phyloP scores from a whole-genome alignment of 2,888 invertebrate species.

The Ganaspis brasiliensis region DNA sequence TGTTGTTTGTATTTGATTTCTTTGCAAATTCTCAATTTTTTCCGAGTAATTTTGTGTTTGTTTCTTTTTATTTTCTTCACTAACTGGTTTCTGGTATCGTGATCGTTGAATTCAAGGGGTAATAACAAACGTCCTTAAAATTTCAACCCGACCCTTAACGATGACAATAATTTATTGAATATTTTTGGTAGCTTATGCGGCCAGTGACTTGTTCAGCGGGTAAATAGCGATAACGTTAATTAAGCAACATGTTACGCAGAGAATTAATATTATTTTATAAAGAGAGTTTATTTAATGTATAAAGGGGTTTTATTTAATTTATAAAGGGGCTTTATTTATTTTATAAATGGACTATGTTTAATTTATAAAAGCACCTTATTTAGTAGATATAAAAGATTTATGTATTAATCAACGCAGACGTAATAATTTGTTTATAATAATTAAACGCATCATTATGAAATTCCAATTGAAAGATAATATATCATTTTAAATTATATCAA shows the following conservation, averaged over 20 bases:
- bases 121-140: constrained; percentile 70
- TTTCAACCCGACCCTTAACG: constrained; percentile 69
- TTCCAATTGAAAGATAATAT: too few relatives aligned
- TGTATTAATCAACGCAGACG: too few relatives aligned
- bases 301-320: too few relatives aligned
- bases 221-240: constrained; percentile 29
- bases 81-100: constrained; percentile 11
- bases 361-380: too few relatives aligned
- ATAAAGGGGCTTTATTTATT: too few relatives aligned
- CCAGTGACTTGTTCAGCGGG: constrained; percentile 67
- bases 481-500: too few relatives aligned
- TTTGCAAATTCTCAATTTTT: not conserved
- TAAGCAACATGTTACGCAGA: not conserved
- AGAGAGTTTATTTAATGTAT: too few relatives aligned
- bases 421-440: too few relatives aligned
- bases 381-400: too few relatives aligned
- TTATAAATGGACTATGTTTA: too few relatives aligned
- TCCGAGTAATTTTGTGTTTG: not conserved
- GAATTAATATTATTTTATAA: too few relatives aligned
- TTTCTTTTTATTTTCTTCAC: not conserved
- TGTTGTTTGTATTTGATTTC: not conserved
- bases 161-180: constrained; percentile 74
- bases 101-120: constrained; percentile 38
- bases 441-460: too few relatives aligned
- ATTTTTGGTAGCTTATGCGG: constrained; percentile 70